phyloP scores from a whole-genome alignment of 2,797 vertebrate species.

The Bufotes viridis region DNA sequence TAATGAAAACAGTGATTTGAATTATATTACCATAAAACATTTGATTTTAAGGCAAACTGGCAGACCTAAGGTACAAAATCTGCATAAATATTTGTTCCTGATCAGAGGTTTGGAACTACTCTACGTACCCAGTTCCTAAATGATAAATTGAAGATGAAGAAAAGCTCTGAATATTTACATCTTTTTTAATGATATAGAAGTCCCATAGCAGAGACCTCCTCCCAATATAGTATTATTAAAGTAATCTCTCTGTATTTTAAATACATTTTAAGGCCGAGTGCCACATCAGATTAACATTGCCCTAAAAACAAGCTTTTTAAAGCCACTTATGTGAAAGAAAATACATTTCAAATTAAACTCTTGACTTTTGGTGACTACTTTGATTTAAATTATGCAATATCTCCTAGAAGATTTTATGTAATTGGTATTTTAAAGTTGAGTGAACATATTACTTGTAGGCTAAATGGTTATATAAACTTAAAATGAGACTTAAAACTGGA shows the following conservation, averaged over 20 bases:
- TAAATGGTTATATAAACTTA: slow-evolving; percentile 59
- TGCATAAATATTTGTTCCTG: neutral
- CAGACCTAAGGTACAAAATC: neutral
- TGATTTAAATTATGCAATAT: slow-evolving; percentile 58
- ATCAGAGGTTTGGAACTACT: slow-evolving; percentile 4
- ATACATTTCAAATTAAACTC: slow-evolving; percentile 53
- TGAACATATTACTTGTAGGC: slow-evolving; percentile 55
- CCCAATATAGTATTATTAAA: slow-evolving; percentile 48
- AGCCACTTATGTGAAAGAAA: slow-evolving; percentile 54
- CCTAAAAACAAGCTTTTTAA: slow-evolving; percentile 51
- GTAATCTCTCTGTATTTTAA: slow-evolving; percentile 35
- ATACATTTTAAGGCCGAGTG: slow-evolving; percentile 21
- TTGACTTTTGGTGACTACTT: slow-evolving; percentile 47
- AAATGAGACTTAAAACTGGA: slow-evolving; percentile 58
- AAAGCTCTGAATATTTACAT: slow-evolving; percentile 38
- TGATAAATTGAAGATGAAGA: slow-evolving; percentile 23
- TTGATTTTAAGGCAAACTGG: neutral
- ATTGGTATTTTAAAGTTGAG: slow-evolving; percentile 59
- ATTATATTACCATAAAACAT: neutral
- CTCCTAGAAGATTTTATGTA: slow-evolving; percentile 57
- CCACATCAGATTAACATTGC: slow-evolving; percentile 2
- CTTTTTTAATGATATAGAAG: slow-evolving; percentile 34
- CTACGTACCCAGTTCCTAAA: neutral
- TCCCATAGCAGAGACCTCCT: slow-evolving; percentile 25
- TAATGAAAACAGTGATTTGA: neutral